Evolutionary conservation across 2,797 vertebrate genomes (phyloP).

Genomic region (Gobio occitaniae): DNA sequence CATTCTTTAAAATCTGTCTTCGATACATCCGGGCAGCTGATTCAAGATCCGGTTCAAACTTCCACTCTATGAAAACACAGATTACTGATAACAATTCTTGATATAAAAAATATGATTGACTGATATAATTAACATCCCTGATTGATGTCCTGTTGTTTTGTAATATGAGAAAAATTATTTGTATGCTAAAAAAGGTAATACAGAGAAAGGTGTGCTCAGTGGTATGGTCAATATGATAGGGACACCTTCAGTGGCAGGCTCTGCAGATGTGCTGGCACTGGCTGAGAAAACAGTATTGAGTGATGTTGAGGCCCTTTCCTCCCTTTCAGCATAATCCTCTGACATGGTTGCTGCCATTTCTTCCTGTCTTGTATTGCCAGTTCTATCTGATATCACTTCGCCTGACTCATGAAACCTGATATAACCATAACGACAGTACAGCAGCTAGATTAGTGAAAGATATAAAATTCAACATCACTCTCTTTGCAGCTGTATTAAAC

Average conservation of each 20-base stretch:
- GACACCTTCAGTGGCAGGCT: constrained; percentile 25
- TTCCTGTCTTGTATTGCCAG: no score
- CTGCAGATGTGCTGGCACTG: background rate
- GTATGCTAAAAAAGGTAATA: background rate
- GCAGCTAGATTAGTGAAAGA: background rate
- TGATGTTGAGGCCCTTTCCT: constrained; percentile 21
- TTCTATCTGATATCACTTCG: background rate
- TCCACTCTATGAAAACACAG: constrained; percentile 26
- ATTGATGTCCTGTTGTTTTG: background rate
- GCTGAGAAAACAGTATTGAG: constrained; percentile 12
- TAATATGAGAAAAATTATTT: background rate
- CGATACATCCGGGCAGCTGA: constrained; percentile 18
- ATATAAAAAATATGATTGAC: constrained; percentile 6
- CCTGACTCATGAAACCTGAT: constrained; percentile 2
- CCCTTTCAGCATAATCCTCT: no score
- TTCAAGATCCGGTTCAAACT: constrained; percentile 23
- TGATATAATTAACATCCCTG: background rate
- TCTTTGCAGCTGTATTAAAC: background rate
- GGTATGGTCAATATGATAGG: background rate
- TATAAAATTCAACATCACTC: background rate
- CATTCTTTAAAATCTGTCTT: no score
- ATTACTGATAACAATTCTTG: background rate
- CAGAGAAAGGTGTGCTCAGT: background rate
- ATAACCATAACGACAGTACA: constrained; percentile 17
- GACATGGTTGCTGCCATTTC: no score